These are phyloP conservation scores for Microcebus ravelobensis DNA, from an alignment of 2,113 vertebrate genomes.

Conservation along the genomic window DNA sequence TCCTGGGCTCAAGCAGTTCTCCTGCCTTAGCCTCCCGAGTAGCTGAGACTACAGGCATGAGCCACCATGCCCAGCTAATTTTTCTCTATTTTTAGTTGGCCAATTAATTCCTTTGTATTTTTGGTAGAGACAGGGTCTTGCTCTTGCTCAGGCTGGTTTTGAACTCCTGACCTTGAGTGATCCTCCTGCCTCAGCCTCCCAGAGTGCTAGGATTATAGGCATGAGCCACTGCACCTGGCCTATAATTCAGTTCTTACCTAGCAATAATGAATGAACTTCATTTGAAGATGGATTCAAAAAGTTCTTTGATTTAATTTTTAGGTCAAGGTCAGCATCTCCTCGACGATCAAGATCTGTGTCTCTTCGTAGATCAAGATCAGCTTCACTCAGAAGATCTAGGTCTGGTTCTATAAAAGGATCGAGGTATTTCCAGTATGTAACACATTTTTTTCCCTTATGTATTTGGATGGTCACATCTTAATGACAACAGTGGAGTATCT, in stretches of 20 bases:
- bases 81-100: no score
- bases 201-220: background rate
- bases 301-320: conserved; percentile 62
- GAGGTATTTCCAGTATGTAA: conserved; percentile 86
- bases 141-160: no score
- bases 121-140: no score
- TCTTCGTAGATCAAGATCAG: conserved; percentile 90
- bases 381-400: conserved; percentile 88
- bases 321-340: conserved; percentile 88
- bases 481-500: conserved; percentile 16
- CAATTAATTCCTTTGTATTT: no score
- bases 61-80: no score
- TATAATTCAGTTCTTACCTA: background rate
- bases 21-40: background rate
- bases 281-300: background rate
- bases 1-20: no score
- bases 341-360: conserved; percentile 90
- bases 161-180: no score
- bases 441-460: conserved; percentile 52
- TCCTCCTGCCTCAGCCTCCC: no score
- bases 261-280: background rate
- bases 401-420: conserved; percentile 91
- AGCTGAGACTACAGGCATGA: background rate
- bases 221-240: no score
- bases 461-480: conserved; percentile 62